Percentiles rank a stretch among this genome's conserved stretches.
phyloP scores from a whole-genome alignment of 2,888 invertebrate species.

The Cheilosia grossa region DNA sequence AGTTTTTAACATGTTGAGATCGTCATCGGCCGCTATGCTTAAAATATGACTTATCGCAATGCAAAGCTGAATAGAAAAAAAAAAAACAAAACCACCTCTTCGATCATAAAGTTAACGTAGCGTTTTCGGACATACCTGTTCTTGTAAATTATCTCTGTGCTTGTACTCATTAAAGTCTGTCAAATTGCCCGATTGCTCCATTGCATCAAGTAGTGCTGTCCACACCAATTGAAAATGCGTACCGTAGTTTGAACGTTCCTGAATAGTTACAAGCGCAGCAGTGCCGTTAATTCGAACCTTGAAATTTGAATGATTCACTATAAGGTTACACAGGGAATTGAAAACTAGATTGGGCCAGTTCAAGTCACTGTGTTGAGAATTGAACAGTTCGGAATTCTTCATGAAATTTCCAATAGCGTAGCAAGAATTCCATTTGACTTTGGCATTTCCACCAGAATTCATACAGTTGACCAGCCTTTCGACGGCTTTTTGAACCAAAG shows the following conservation, averaged over 20 bases:
- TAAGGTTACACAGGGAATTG: constrained; percentile 86
- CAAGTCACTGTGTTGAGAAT: constrained; percentile 75
- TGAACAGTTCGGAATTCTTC: constrained; percentile 84
- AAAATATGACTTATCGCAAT: constrained; percentile 89
- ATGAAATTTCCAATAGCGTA: constrained; percentile 93
- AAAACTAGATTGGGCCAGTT: constrained; percentile 86
- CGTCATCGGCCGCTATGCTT: constrained; percentile 85
- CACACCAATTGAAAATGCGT: constrained; percentile 86
- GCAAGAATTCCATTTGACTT: constrained; percentile 96
- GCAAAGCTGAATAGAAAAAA: constrained; percentile 86
- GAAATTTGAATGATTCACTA: constrained; percentile 91
- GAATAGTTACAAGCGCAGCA: constrained; percentile 88
- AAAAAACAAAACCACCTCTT: constrained; percentile 23
- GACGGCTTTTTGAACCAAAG: constrained; percentile 86
- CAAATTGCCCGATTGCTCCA: constrained; percentile 91
- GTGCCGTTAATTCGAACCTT: constrained; percentile 96
- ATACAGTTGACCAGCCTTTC: constrained; percentile 88
- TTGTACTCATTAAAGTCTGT: constrained; percentile 93
- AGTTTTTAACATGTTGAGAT: constrained; percentile 84
- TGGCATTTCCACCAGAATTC: constrained; percentile 89
- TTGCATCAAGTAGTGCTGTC: constrained; percentile 88
- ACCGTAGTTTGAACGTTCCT: constrained; percentile 86
- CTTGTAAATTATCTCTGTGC: constrained; percentile 92
- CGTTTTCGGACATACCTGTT: constrained; percentile 86
- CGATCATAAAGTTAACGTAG: not conserved